phyloP scores from a whole-genome alignment of 2,888 invertebrate genomes.

The Lacanobia wlatinum region DNA sequence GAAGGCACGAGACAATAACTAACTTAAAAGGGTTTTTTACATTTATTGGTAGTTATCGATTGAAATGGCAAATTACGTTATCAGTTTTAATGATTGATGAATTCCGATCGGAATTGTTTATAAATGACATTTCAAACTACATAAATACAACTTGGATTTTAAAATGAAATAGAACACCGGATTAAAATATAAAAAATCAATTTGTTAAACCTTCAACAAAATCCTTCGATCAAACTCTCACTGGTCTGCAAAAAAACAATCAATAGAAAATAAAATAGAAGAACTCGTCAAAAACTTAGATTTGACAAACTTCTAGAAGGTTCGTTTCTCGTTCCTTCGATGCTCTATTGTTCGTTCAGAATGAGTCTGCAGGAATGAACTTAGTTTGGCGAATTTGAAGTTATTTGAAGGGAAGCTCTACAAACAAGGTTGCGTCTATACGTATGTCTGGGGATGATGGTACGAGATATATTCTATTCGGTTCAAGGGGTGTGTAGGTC shows the following conservation, averaged over 20 bases:
- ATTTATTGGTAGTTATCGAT: neutral
- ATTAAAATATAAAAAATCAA: neutral
- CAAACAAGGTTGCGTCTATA: conserved; percentile 75
- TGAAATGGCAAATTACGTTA: neutral
- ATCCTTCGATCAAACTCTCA: neutral
- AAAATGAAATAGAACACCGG: too few species aligned
- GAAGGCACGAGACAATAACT: neutral
- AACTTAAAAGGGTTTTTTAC: neutral
- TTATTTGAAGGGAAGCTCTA: conserved; percentile 54
- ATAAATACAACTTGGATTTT: neutral
- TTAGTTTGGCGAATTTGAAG: conserved; percentile 57
- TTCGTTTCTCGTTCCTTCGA: conserved; percentile 29
- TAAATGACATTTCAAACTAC: neutral
- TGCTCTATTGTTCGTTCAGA: conserved; percentile 28
- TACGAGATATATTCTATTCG: conserved; percentile 49
- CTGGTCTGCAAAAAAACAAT: neutral
- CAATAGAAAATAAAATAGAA: conserved; percentile 22
- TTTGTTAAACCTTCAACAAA: conserved; percentile 1
- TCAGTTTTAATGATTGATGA: neutral
- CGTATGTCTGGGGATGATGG: conserved; percentile 47
- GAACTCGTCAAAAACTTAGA: conserved; percentile 36
- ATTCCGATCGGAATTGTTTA: neutral
- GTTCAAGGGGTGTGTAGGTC: conserved; percentile 51
- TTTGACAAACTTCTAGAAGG: conserved; percentile 33
- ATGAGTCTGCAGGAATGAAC: conserved; percentile 50